Percentiles rank a stretch among this genome's conserved stretches.
phyloP scores from a whole-genome alignment of 2,888 invertebrate genomes.

The Lepidocyrtoides sp. region DNA sequence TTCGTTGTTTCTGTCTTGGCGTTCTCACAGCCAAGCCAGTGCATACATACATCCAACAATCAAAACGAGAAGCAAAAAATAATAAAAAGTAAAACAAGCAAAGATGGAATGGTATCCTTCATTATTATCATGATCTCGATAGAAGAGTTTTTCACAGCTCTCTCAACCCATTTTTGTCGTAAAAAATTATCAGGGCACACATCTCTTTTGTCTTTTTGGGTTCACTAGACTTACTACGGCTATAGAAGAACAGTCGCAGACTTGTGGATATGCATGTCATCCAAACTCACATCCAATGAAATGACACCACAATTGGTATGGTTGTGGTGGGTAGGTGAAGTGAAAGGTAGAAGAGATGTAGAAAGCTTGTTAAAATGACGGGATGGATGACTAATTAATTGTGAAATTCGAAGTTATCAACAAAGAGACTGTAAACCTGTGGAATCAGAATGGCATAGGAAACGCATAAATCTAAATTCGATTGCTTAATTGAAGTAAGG shows the following conservation, averaged over 20 bases:
- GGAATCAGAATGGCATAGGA: background rate
- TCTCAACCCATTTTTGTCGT: conserved; percentile 24
- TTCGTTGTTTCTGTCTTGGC: background rate
- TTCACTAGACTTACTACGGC: conserved; percentile 1
- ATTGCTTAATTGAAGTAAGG: no score
- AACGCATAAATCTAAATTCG: no score
- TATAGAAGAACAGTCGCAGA: background rate
- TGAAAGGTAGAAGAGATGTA: background rate
- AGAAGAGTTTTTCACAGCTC: conserved; percentile 14
- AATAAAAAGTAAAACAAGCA: background rate
- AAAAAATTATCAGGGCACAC: conserved; percentile 5
- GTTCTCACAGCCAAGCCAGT: conserved; percentile 1
- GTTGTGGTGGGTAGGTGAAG: background rate
- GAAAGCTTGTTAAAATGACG: background rate
- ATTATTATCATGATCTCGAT: background rate
- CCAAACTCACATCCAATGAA: background rate
- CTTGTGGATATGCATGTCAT: background rate
- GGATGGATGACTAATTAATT: background rate
- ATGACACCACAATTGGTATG: background rate
- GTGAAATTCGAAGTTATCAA: background rate
- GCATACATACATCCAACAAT: no score
- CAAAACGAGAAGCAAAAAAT: background rate
- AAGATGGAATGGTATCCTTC: background rate
- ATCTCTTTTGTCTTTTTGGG: conserved; percentile 10
- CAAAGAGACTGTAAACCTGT: no score